phyloP scores from a whole-genome alignment of 2,113 vertebrate genomes.

The Mustelus asterias region DNA sequence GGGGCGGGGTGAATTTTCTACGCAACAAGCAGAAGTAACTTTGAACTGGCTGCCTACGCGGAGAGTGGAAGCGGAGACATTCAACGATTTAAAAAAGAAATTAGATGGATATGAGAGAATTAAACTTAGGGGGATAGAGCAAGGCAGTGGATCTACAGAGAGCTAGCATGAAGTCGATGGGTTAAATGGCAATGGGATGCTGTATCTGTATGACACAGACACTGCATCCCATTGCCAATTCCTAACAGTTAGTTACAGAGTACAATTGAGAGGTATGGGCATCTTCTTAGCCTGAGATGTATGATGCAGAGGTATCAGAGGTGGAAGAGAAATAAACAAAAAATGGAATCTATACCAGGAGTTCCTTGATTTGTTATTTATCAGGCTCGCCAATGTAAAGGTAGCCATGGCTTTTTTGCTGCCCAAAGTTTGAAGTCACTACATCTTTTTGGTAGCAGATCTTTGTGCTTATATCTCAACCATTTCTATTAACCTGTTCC shows the following conservation, averaged over 20 bases:
- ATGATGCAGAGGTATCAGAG: not conserved
- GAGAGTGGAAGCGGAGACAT: not conserved
- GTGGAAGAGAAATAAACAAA: not conserved
- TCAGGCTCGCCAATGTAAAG: not conserved
- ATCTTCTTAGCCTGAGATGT: not conserved
- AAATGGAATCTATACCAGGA: not conserved
- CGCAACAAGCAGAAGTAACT: not conserved
- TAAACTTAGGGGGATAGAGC: not conserved
- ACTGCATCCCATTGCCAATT: not conserved
- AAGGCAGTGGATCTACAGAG: no score
- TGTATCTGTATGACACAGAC: not conserved
- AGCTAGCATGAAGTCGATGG: not conserved
- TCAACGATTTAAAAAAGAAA: not conserved
- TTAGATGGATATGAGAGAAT: not conserved
- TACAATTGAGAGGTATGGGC: not conserved
- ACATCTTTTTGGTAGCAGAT: not conserved
- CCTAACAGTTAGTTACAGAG: not conserved
- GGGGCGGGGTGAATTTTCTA: not conserved
- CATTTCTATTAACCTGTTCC: conserved; percentile 26
- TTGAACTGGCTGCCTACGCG: not conserved
- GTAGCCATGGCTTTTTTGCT: not conserved
- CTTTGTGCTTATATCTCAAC: not conserved
- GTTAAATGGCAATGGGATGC: not conserved
- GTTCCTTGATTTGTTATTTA: not conserved
- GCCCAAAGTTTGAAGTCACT: not conserved